Evolutionary conservation across 2,888 invertebrate genomes (phyloP), one percentile per base, ranked within the genome.

Genomic region (Auanema sp.): DNA sequence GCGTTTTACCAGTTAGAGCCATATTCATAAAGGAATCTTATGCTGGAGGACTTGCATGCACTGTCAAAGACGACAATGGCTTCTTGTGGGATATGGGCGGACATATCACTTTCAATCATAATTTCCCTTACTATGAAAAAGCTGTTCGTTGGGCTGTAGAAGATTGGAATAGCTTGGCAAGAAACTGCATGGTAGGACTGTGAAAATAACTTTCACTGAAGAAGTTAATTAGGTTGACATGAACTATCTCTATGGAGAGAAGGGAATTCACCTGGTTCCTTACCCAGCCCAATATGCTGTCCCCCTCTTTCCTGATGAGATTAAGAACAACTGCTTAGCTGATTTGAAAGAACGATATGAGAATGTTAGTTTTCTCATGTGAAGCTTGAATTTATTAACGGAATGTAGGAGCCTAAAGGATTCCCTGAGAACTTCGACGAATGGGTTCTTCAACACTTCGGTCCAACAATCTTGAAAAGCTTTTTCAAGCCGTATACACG

Each of bases 81-180:
- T 83, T 83, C 69, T 73, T 83, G 24, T 83, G 83, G 83, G 83
- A 83, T 53, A 83, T 83, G 81, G 83, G 83, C 24, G 81, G 82
- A 18, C 83, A 83, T 58, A 81, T 83, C 67, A 83, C 81, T 40
- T 83, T 83, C 72, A 75, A 78, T 49, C 82, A 81, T 65, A 82
- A 82, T 68, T 79, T 69, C 51, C 82, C 82, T 21, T 82, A 82
- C 68, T 82, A 82, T 62, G 81, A 81, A 59, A 79, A 79, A 56
- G 82, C 82, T 6, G 77, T 77, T 43, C 75, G 77, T 51, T 79
- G 79, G 81, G 82, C 82, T 6, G 77, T 82, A 6, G 77, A 80
- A 33, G 81, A 82, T 41, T 82, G 82, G 82, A 82, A 82, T 67
- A 68, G 68, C 50, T 65, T 82, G 54, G 72, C 77, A 51, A 67